These are phyloP conservation scores for Troilus luridus DNA, from an alignment of 2,888 invertebrate species.

Conservation along the genomic window DNA sequence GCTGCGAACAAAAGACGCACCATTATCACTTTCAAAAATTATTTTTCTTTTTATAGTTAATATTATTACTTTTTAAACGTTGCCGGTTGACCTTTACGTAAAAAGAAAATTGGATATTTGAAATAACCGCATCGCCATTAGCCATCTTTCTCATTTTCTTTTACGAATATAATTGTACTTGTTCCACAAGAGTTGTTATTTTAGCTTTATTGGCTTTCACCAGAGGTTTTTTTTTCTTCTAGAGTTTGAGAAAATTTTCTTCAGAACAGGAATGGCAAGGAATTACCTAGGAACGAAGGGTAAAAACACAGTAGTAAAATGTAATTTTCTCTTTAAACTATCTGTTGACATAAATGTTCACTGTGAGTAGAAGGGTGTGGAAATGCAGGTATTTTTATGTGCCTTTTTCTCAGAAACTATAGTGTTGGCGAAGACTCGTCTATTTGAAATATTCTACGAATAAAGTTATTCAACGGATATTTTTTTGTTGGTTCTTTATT, in stretches of 20 bases:
- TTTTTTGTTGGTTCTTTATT: no score
- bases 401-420: no score
- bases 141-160: neutral
- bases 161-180: neutral
- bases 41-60: neutral
- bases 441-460: no score
- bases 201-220: neutral
- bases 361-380: no score
- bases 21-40: neutral
- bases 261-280: neutral
- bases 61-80: neutral
- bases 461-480: no score
- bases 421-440: no score
- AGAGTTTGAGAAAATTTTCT: neutral
- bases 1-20: neutral
- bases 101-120: slow-evolving; percentile 8
- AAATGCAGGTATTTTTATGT: no score
- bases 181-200: neutral
- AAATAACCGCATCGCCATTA: neutral
- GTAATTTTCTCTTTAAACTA: neutral
- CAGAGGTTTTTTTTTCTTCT: neutral
- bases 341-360: neutral
- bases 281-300: neutral
- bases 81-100: neutral
- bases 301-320: neutral